Evolutionary conservation across 2,888 invertebrate species (phyloP).

Genomic region (Theodoxus fluviatilis): DNA sequence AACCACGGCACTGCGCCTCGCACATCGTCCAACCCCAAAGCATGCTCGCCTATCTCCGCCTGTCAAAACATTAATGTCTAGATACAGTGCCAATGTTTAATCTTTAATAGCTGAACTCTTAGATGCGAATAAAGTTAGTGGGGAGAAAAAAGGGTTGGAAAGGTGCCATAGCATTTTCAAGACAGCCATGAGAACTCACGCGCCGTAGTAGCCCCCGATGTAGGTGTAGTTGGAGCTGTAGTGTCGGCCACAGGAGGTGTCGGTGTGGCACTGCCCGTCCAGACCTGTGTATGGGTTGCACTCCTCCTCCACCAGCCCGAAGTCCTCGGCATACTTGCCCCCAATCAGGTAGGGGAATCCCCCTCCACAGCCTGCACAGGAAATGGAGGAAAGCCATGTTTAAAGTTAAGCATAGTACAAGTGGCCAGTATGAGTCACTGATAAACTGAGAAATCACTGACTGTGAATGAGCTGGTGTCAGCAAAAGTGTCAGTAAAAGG

Average conservation of each 20-base stretch:
- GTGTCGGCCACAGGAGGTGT: constrained; percentile 59
- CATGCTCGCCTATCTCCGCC: too few relatives aligned
- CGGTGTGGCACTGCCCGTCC: constrained; percentile 60
- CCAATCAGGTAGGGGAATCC: constrained; percentile 62
- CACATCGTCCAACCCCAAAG: too few relatives aligned
- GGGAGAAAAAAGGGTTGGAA: neutral
- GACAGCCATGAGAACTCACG: constrained; percentile 46
- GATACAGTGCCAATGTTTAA: too few relatives aligned
- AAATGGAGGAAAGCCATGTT: too few relatives aligned
- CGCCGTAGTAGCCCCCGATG: constrained; percentile 68
- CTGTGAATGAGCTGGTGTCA: too few relatives aligned
- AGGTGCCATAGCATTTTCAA: neutral
- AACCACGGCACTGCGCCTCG: too few relatives aligned
- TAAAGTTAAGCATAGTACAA: too few relatives aligned
- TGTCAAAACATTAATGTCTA: neutral
- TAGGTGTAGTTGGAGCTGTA: constrained; percentile 67
- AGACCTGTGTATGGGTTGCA: constrained; percentile 67
- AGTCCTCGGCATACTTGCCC: constrained; percentile 65
- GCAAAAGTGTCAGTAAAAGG: too few relatives aligned
- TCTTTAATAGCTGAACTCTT: neutral
- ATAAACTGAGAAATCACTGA: too few relatives aligned
- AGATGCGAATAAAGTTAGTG: neutral
- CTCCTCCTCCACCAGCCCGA: constrained; percentile 67
- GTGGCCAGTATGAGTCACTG: too few relatives aligned
- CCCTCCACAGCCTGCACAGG: constrained; percentile 56